Percentiles rank a stretch among this genome's conserved stretches.
phyloP scores from a whole-genome alignment of 2,113 vertebrate species.

The Perognathus longimembris region DNA sequence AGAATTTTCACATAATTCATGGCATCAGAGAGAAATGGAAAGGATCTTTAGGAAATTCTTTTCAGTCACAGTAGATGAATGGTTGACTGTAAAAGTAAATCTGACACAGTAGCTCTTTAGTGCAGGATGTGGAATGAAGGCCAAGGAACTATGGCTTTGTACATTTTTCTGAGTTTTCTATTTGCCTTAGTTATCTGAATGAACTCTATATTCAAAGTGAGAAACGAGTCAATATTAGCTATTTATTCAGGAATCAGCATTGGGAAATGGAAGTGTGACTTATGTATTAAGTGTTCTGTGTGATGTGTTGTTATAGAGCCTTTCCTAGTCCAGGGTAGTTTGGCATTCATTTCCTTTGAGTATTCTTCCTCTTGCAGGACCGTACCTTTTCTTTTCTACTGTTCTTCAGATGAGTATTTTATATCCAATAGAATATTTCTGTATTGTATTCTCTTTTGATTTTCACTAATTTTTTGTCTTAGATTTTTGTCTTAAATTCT shows the following conservation, averaged over 20 bases:
- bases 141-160: background rate
- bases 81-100: background rate
- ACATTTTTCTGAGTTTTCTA: background rate
- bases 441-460: background rate
- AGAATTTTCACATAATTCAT: conserved; percentile 49
- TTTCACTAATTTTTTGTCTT: background rate
- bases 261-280: background rate
- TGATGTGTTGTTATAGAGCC: rapidly evolving
- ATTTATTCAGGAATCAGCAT: background rate
- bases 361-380: background rate
- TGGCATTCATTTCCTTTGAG: background rate
- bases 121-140: background rate
- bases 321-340: background rate
- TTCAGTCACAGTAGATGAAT: background rate
- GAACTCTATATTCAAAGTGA: background rate
- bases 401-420: background rate
- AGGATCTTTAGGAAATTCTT: background rate
- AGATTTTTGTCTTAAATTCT: conserved; percentile 19
- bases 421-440: background rate
- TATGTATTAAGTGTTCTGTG: rapidly evolving
- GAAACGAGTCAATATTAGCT: background rate
- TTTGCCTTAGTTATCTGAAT: background rate
- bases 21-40: conserved; percentile 2
- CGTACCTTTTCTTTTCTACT: background rate
- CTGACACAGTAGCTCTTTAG: background rate